Conservation (phyloP, 2,113 vertebrate genomes). For the Parotia lawesii region DNA sequence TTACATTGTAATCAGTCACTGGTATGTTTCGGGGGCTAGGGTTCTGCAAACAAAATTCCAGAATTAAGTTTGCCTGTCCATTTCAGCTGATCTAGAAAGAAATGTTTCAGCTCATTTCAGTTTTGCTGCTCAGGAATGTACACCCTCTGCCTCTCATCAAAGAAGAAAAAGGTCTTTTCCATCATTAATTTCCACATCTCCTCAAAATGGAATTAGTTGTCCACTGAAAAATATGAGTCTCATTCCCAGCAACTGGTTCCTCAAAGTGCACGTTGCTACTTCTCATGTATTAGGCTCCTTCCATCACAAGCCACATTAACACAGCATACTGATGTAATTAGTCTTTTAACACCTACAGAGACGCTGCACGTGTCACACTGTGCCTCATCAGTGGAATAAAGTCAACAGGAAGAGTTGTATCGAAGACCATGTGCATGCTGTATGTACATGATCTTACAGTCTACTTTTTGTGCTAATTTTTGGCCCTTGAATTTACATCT, state of each 20-base stretch:
- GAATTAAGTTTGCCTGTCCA: background rate
- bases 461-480: background rate
- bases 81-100: background rate
- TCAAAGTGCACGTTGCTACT: background rate
- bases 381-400: background rate
- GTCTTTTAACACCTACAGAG: background rate
- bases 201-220: background rate
- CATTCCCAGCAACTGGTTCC: background rate
- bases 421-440: background rate
- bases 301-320: background rate
- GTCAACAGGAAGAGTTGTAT: background rate
- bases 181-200: background rate
- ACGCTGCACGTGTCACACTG: background rate
- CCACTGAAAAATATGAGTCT: background rate
- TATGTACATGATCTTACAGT: accelerated
- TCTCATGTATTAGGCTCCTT: background rate
- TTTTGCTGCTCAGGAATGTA: background rate
- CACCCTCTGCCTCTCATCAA: background rate
- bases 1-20: background rate
- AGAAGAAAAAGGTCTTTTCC: background rate
- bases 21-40: background rate
- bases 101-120: background rate
- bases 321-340: conserved; percentile 1
- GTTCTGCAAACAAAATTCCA: background rate
- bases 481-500: background rate